A percentile compares a stretch with the other conserved stretches of the same genome.
These are phyloP conservation scores for Ellobius talpinus DNA, from an alignment of 2,113 vertebrate species.

Conservation along the genomic window DNA sequence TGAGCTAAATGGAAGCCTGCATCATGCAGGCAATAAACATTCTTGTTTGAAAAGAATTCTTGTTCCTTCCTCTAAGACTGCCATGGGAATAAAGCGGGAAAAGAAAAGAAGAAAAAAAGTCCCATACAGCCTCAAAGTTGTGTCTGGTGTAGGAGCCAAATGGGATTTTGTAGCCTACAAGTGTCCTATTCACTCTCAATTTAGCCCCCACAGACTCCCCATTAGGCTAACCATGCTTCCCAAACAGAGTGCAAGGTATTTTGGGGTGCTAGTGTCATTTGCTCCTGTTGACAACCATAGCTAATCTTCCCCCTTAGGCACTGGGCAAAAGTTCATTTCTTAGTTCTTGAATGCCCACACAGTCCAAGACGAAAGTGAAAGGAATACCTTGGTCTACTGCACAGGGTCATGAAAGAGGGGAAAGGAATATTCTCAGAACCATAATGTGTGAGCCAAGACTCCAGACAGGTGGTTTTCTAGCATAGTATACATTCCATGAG, in stretches of 20 bases:
- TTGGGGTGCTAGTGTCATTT: constrained; percentile 17
- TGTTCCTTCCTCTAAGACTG: constrained; percentile 78
- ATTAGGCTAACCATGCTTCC: constrained; percentile 46
- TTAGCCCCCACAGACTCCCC: constrained; percentile 71
- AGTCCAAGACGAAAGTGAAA: background rate
- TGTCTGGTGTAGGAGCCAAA: constrained; percentile 72
- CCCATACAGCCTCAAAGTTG: constrained; percentile 58
- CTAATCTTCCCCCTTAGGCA: background rate
- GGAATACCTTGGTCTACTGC: background rate
- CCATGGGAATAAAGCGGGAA: constrained; percentile 81
- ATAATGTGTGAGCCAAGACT: background rate
- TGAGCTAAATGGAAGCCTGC: constrained; percentile 78
- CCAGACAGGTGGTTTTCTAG: background rate
- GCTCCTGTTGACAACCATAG: constrained; percentile 29
- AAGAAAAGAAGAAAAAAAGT: constrained; percentile 11
- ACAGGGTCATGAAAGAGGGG: background rate
- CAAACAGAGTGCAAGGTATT: constrained; percentile 13
- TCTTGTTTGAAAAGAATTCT: constrained; percentile 83
- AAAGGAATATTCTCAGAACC: constrained; percentile 26
- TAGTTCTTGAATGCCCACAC: background rate
- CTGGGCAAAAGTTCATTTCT: constrained; percentile 41
- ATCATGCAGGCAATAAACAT: constrained; percentile 82
- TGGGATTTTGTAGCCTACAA: constrained; percentile 66
- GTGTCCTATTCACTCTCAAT: constrained; percentile 76
- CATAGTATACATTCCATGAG: background rate